Evolutionary conservation across 2,797 vertebrate genomes (phyloP).

Genomic region (Sciaenops ocellatus): DNA sequence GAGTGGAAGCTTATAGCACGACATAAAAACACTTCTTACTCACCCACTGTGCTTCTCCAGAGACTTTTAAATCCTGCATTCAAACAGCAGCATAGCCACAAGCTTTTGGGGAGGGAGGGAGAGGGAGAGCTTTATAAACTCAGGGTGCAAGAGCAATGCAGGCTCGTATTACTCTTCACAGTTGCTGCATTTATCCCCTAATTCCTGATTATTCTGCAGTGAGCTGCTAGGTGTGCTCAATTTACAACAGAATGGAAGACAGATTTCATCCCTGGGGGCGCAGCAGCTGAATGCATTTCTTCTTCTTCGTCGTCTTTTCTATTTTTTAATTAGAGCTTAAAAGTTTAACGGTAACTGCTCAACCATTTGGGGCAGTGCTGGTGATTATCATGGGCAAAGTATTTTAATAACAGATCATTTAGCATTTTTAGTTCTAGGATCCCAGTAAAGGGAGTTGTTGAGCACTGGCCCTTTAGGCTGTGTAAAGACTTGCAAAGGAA

Average conservation of each 20-base stretch:
- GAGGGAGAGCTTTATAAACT: slow-evolving; percentile 71
- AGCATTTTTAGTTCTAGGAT: slow-evolving; percentile 58
- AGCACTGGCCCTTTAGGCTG: slow-evolving; percentile 40
- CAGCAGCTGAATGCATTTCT: slow-evolving; percentile 65
- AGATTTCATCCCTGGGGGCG: slow-evolving; percentile 72
- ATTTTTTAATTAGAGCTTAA: slow-evolving; percentile 84
- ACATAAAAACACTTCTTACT: slow-evolving; percentile 74
- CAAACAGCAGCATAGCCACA: slow-evolving; percentile 66
- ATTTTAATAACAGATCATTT: slow-evolving; percentile 81
- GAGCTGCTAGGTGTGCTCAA: slow-evolving; percentile 83
- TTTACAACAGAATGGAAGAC: slow-evolving; percentile 82
- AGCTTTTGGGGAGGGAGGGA: slow-evolving; percentile 43
- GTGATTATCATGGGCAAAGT: slow-evolving; percentile 80
- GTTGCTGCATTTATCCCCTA: slow-evolving; percentile 81
- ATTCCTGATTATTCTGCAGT: slow-evolving; percentile 84
- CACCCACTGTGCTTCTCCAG: slow-evolving; percentile 69
- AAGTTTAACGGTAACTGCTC: slow-evolving; percentile 76
- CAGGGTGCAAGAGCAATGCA: slow-evolving; percentile 59
- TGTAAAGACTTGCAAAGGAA: slow-evolving; percentile 23
- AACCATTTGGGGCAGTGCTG: slow-evolving; percentile 64
- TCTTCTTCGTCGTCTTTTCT: slow-evolving; percentile 46
- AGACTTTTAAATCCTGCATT: slow-evolving; percentile 77
- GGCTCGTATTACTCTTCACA: slow-evolving; percentile 77
- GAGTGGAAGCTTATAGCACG: slow-evolving; percentile 73
- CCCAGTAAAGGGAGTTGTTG: slow-evolving; percentile 26